Evolutionary conservation across 1,140 invertebrate genomes (phyloP).

Genomic region (Drosophila hydei): DNA sequence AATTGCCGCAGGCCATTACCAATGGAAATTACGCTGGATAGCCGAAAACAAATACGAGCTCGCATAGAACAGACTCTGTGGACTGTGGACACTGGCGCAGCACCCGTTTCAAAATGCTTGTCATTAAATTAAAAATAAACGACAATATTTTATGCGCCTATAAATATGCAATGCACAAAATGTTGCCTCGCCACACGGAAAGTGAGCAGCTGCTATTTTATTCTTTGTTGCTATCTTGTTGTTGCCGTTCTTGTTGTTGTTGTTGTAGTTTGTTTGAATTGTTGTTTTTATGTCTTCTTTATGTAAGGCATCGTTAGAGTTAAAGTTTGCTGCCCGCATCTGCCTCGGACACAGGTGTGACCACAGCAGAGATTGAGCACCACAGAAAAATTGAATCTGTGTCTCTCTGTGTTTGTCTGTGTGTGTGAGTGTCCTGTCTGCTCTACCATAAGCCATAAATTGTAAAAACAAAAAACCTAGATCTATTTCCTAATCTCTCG

Average conservation of each 20-base stretch:
- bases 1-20: slow-evolving; percentile 78
- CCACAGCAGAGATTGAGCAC: slow-evolving; percentile 45
- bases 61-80: neutral
- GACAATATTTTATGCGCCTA: slow-evolving; percentile 82
- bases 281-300: slow-evolving; percentile 64
- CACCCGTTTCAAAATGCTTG: slow-evolving; percentile 64
- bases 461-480: slow-evolving; percentile 28
- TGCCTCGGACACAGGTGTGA: slow-evolving; percentile 25
- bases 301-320: slow-evolving; percentile 41
- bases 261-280: slow-evolving; percentile 16
- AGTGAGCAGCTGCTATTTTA: slow-evolving; percentile 76
- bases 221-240: slow-evolving; percentile 51
- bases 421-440: too few species aligned
- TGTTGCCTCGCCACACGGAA: slow-evolving; percentile 41
- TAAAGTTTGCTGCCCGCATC: slow-evolving; percentile 2
- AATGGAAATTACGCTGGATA: slow-evolving; percentile 47
- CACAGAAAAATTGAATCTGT: slow-evolving; percentile 40
- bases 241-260: slow-evolving; percentile 18
- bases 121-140: slow-evolving; percentile 83
- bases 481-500: slow-evolving; percentile 21
- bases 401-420: neutral
- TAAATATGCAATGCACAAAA: slow-evolving; percentile 75
- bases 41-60: slow-evolving; percentile 16
- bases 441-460: slow-evolving; percentile 29
- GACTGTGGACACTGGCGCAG: slow-evolving; percentile 8